phyloP scores from a whole-genome alignment of 2,113 vertebrate species.

The Opisthocomus hoazin region DNA sequence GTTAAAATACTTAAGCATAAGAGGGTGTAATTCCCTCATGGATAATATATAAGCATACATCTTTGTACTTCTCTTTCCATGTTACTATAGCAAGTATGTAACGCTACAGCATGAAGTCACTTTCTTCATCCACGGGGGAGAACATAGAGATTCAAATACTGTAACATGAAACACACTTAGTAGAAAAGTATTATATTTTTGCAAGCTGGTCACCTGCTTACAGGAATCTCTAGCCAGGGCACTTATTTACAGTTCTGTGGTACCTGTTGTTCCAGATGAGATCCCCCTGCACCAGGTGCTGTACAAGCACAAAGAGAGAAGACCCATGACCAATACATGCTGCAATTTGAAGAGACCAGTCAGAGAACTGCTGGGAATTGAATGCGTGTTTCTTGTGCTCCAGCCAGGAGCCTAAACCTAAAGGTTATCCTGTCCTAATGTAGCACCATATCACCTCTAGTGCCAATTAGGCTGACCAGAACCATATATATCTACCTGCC shows the following conservation, averaged over 20 bases:
- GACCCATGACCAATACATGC: not conserved
- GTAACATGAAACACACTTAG: not conserved
- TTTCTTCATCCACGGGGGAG: not conserved
- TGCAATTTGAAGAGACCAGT: not conserved
- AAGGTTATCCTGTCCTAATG: constrained; percentile 28
- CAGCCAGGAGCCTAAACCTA: not conserved
- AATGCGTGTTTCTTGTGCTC: not conserved
- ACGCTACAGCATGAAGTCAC: not conserved
- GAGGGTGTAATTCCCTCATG: not conserved
- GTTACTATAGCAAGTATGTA: not conserved
- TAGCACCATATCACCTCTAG: not conserved
- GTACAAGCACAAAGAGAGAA: not conserved
- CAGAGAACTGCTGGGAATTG: not conserved
- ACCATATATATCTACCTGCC: not conserved
- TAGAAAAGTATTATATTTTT: not conserved
- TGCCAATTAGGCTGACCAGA: constrained; percentile 5
- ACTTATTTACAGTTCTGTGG: not conserved
- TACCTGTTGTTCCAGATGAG: not conserved
- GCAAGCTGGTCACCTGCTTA: not conserved
- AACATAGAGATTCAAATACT: not conserved
- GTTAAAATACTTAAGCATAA: not conserved
- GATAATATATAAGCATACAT: not conserved
- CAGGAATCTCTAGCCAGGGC: not conserved
- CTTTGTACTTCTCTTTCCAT: not conserved
- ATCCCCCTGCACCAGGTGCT: not conserved